A percentile compares a stretch with the other conserved stretches of the same genome.
Evolutionary conservation across 2,113 vertebrate genomes (phyloP).

Genomic region (Dissostichus mawsoni): DNA sequence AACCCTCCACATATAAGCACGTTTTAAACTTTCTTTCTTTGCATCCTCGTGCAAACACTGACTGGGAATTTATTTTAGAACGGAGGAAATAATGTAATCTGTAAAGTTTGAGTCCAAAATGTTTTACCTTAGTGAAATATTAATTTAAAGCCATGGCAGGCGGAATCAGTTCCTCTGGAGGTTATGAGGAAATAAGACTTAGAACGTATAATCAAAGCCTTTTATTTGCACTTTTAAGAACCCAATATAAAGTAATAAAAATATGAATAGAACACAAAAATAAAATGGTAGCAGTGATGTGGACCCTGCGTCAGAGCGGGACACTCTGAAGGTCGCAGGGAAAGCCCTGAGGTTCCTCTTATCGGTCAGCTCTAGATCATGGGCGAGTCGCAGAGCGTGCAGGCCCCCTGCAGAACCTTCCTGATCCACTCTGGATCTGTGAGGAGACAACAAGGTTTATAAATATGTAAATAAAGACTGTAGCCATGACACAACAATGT

Average conservation of each 20-base stretch:
- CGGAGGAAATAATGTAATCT: conserved; percentile 48
- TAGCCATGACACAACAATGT: too few relatives aligned
- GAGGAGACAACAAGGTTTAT: conserved; percentile 24
- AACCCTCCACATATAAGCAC: conserved; percentile 62
- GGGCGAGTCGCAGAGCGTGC: conserved; percentile 94
- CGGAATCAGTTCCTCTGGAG: conserved; percentile 15
- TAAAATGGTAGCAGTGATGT: conserved; percentile 23
- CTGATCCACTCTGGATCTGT: conserved; percentile 97
- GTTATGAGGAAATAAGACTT: conserved; percentile 39
- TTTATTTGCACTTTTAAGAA: conserved; percentile 70
- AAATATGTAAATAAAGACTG: not conserved
- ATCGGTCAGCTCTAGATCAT: conserved; percentile 84
- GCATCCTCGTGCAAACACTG: conserved; percentile 61
- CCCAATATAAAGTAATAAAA: conserved; percentile 53
- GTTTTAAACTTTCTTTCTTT: conserved; percentile 70
- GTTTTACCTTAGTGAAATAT: conserved; percentile 68
- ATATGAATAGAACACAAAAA: conserved; percentile 33
- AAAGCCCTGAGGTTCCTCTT: conserved; percentile 31
- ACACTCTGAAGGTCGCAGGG: conserved; percentile 27
- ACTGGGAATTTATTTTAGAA: conserved; percentile 60
- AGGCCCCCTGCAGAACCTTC: conserved; percentile 92
- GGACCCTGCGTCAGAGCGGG: conserved; percentile 28
- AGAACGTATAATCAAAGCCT: conserved; percentile 55
- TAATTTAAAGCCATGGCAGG: conserved; percentile 38
- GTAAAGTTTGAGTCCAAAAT: conserved; percentile 73